Base-by-base conservation (phyloP, 2,113 vertebrate species). In the Scortum barcoo region DNA sequence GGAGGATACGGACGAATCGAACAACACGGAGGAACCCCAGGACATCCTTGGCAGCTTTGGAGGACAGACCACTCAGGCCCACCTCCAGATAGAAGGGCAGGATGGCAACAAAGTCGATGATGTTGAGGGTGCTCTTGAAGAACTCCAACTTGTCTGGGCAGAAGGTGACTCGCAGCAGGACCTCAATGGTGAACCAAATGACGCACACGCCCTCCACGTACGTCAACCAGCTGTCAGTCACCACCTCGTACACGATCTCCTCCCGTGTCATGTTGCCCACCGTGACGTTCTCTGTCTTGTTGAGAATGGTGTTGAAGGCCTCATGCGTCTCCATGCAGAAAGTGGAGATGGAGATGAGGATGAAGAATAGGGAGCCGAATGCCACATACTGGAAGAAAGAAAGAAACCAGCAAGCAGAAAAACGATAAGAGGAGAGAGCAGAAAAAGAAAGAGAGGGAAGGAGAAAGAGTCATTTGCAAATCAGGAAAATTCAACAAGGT, bases 251-350 rank as follows among this genome's bases (percentile, higher is more conserved):
- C 0, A 96, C 95, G 6, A 95, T 94, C 90, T 96, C 96, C n/a
- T 96, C 93, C 4, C 73, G 93, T 50, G 97, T 99, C 0, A 84
- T 20, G 86, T 98, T 97, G 87, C 94, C 96, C 28, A 94, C 90
- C 0, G 95, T 92, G 80, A 96, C 90, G 3, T 95, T 96, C 91
- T 98, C 97, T 0, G 97, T 97, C 92, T 93, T 96, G 96, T 97
- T 99, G 94, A 95, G 86, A 89, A 98, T 95, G 51, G 95, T 96
- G 95, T 99, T 99, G 95, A 99, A 99, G 88, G 97, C 95, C 88
- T 99, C 97, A 1, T 99, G 97, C 0, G 98, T 99, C 96, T 99
- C 97, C 97, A 99, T 96, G 96, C 98, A 99, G 96, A 99, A 99
- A 50, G 98, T 99, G 88, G 98, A 98, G 95, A 99, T 98, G 95